phyloP scores from a whole-genome alignment of 1,140 invertebrate species.

The Amyelois transitella region DNA sequence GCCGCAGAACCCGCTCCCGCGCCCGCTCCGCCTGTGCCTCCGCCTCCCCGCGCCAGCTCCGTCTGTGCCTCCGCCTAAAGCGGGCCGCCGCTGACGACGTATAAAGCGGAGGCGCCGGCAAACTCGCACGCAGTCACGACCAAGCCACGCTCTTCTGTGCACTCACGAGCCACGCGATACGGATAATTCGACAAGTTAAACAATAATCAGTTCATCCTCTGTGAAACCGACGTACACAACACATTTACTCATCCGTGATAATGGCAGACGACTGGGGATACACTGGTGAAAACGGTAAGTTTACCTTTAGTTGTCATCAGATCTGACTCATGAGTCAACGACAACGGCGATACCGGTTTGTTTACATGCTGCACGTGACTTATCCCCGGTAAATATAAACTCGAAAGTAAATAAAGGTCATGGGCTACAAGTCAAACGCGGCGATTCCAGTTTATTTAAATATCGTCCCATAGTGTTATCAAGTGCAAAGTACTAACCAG shows the following conservation, averaged over 20 bases:
- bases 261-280: slow-evolving; percentile 71
- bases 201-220: slow-evolving; percentile 24
- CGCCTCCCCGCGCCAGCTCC: slow-evolving; percentile 27
- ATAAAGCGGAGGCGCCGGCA: slow-evolving; percentile 45
- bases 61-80: slow-evolving; percentile 21
- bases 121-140: slow-evolving; percentile 60
- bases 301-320: slow-evolving; percentile 12
- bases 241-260: slow-evolving; percentile 21
- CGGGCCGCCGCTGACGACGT: slow-evolving; percentile 27
- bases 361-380: slow-evolving; percentile 66
- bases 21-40: slow-evolving; percentile 25
- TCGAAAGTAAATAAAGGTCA: slow-evolving; percentile 2
- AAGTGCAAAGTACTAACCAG: background rate
- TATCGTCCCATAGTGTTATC: background rate
- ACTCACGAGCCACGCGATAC: slow-evolving; percentile 42
- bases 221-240: slow-evolving; percentile 11
- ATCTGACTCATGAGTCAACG: slow-evolving; percentile 11
- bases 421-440: background rate
- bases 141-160: slow-evolving; percentile 47
- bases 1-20: slow-evolving; percentile 18
- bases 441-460: background rate
- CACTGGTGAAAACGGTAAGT: slow-evolving; percentile 71
- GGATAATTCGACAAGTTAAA: slow-evolving; percentile 13
- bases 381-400: slow-evolving; percentile 31
- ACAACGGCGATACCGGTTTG: slow-evolving; percentile 58